Percentiles rank a stretch among this genome's conserved stretches.
These are phyloP conservation scores for Atherinomorus stipes DNA, from an alignment of 2,113 vertebrate genomes.

Conservation along the genomic window DNA sequence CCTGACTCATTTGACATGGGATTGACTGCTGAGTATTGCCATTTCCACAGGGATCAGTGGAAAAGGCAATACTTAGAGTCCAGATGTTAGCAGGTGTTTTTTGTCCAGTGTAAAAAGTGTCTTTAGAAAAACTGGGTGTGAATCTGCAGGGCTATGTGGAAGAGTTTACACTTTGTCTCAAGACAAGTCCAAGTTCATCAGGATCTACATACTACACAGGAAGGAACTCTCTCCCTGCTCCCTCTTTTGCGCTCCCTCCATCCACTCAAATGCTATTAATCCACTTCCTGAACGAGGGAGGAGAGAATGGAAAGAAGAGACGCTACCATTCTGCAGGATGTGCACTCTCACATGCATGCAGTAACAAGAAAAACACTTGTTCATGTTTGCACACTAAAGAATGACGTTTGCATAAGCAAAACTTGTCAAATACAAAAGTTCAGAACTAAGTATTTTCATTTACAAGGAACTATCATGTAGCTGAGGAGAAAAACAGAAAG, in stretches of 20 bases:
- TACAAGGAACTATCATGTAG: neutral
- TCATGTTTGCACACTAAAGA: slow-evolving; percentile 7
- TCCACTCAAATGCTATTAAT: slow-evolving; percentile 88
- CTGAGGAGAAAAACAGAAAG: slow-evolving; percentile 15
- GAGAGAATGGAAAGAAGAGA: slow-evolving; percentile 59
- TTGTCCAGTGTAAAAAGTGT: neutral
- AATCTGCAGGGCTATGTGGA: slow-evolving; percentile 5
- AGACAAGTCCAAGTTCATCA: slow-evolving; percentile 56
- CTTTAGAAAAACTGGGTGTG: neutral
- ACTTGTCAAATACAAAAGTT: slow-evolving; percentile 5
- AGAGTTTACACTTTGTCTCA: slow-evolving; percentile 38
- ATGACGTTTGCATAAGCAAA: slow-evolving; percentile 11
- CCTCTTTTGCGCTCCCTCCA: slow-evolving; percentile 80
- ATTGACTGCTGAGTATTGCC: neutral
- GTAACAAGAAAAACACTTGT: slow-evolving; percentile 18
- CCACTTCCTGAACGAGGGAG: slow-evolving; percentile 89
- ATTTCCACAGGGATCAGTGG: neutral
- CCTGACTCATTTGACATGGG: no score
- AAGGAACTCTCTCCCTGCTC: slow-evolving; percentile 70
- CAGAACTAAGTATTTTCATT: neutral
- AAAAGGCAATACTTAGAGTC: neutral
- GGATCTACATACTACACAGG: slow-evolving; percentile 71
- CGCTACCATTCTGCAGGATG: slow-evolving; percentile 43
- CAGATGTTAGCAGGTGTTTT: neutral
- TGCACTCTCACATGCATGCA: neutral